Evolutionary conservation across 2,888 invertebrate genomes (phyloP), one percentile per base, ranked within the genome.

Genomic region (Limnephilus auricula): DNA sequence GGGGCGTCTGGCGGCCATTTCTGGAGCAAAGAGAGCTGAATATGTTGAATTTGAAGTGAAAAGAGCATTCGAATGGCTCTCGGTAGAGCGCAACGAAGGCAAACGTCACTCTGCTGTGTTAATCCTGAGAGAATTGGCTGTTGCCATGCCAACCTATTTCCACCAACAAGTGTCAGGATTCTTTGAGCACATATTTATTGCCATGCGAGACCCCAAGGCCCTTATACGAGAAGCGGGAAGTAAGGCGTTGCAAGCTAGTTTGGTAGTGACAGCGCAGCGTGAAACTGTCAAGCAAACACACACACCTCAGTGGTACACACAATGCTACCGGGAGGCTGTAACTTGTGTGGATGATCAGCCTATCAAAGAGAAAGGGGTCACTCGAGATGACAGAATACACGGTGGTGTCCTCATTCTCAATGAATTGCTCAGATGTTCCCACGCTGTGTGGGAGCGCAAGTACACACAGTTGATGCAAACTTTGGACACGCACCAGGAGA

Each of bases 31-130:
- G 94, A 98, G 99, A 50, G 98, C 99, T 0, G 99, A 99, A 94
- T 99, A 99, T 94, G 99, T 99, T n/a, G 99, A 99, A 94, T 99
- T 99, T 95, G 99, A 99, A 95, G 98, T 99, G 2, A 99, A 99
- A 94, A 96, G 98, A 94, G 99, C 99, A 1, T 98, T 99, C 94
- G 99, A 99, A 94, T 99, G 99, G 99, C 96, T 99, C 9, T 97
- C 98, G 40, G 98, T 98, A 89, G 99, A 99, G 94, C 96, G 99
- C 93, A 97, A 98, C 94, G 99, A 99, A 96, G 98, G 98, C 3
- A 98, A 98, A 94, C 96, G 99, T 88, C 98, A 98, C 95, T 99
- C 99, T 18, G 99, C 99, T 18, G 99, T 99, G 2, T 96, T 99
- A 87, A 97, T 99, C 30, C 95, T 99, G 18, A 97, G 98, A 94